Conservation (phyloP, 2,113 vertebrate species). For the Nerophis lumbriciformis region DNA sequence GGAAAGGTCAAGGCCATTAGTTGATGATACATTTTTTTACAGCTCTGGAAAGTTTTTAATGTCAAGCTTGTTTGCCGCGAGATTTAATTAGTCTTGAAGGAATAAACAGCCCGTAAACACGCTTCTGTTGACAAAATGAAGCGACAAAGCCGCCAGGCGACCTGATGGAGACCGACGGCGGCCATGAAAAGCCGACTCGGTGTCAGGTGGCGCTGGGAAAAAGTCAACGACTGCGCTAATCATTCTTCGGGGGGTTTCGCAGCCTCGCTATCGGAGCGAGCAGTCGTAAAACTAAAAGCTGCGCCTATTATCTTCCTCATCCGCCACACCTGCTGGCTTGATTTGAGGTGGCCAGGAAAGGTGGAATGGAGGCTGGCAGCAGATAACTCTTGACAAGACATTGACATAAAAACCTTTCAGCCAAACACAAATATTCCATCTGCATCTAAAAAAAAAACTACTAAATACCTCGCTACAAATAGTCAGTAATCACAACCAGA, state of each 20-base stretch:
- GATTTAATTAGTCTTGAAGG: conserved; percentile 57
- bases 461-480: too few species aligned
- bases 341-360: conserved; percentile 6
- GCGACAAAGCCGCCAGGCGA: conserved; percentile 21
- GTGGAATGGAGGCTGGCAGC: neutral
- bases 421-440: too few species aligned
- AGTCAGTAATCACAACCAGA: too few species aligned
- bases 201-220: conserved; percentile 31
- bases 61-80: conserved; percentile 41
- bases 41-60: conserved; percentile 37
- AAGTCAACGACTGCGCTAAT: conserved; percentile 24
- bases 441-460: too few species aligned
- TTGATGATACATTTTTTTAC: conserved; percentile 15
- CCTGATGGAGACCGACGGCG: conserved; percentile 38
- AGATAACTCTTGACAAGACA: too few species aligned
- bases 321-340: conserved; percentile 8
- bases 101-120: conserved; percentile 34
- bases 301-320: conserved; percentile 14
- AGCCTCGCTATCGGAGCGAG: conserved; percentile 1
- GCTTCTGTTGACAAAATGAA: conserved; percentile 43
- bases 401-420: too few species aligned
- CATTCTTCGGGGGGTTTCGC: neutral
- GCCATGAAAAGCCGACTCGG: conserved; percentile 17
- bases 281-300: conserved; percentile 16
- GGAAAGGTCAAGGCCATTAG: conserved; percentile 37